Evolutionary conservation across 2,888 invertebrate genomes (phyloP), one percentile per base, ranked within the genome.

Genomic region (Drosophila macrothrix): DNA sequence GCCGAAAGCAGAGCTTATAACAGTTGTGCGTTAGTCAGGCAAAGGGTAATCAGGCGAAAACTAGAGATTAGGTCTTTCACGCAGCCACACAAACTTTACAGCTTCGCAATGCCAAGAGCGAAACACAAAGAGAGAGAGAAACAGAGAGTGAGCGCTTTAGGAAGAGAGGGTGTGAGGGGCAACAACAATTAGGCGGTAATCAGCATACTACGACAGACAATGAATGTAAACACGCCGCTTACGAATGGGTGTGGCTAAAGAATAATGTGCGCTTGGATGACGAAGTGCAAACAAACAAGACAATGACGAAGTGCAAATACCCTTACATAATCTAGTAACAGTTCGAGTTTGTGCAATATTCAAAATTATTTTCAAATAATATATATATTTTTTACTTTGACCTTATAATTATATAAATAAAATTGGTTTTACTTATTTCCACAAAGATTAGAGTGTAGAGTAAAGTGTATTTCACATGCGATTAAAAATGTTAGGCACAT

Each of bases 21-120:
- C 73, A 54, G 72, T 79, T 72, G 59, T 22, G 54, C 68, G 77
- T 76, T 72, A 81, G 73, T 58, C 86, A 71, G 67, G 67, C 69
- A 76, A 76, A 74, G 80, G 90, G 90, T 80, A 90, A 86, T 86
- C 90, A 82, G 72, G 88, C 88, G 88, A 69, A 72, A 85, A 75
- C 85, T 77, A 73, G 70, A 78, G 85, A 90, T 85, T 85, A 85
- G 55, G 58, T 58, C 69, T 62, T 58, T 29, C 50, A 43, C 43
- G n/a, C 55, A 60, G 37, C 46, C 67, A 37, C 46, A 60, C 22
- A 80, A 76, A 80, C 65, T 80, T 77, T 60, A 50, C 71, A 66
- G 54, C 60, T 60, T 60, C 37, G 43, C 29, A 43, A 53, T 16
- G 9, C n/a, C 28, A 12, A 9, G 10, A 14, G 4, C 16, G 35